A percentile compares a stretch with the other conserved stretches of the same genome.
phyloP scores from a whole-genome alignment of 1,140 invertebrate genomes.

The Panagrolaimus sp. region DNA sequence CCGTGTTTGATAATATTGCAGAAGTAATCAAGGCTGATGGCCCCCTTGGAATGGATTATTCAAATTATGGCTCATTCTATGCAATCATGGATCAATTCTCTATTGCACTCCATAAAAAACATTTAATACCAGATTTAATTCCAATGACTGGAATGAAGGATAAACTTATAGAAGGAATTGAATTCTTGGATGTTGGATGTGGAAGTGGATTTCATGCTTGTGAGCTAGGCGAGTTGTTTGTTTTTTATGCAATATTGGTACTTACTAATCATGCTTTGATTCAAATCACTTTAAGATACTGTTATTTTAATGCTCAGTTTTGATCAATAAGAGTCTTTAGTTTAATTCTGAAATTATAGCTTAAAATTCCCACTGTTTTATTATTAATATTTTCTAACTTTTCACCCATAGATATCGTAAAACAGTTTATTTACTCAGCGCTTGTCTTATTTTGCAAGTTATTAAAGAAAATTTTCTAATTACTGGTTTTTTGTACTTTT shows the following conservation, averaged over 20 bases:
- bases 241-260: conserved; percentile 16
- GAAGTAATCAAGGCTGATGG: conserved; percentile 30
- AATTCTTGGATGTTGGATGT: conserved; percentile 40
- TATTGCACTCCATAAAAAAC: conserved; percentile 32
- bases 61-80: conserved; percentile 27
- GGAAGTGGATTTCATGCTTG: conserved; percentile 35
- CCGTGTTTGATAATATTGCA: conserved; percentile 24
- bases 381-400: no score
- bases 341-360: no score
- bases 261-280: no score
- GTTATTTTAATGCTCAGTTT: no score
- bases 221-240: conserved; percentile 16
- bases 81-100: conserved; percentile 28
- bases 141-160: conserved; percentile 27
- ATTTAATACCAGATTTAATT: conserved; percentile 34
- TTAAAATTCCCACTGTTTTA: no score
- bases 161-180: conserved; percentile 21
- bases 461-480: no score
- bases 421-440: no score
- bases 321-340: no score
- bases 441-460: no score
- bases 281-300: no score
- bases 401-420: no score
- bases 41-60: conserved; percentile 26
- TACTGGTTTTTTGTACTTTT: no score